A percentile compares a stretch with the other conserved stretches of the same genome.
These are phyloP conservation scores for Chitala chitala DNA, from an alignment of 2,113 vertebrate species.

Conservation along the genomic window DNA sequence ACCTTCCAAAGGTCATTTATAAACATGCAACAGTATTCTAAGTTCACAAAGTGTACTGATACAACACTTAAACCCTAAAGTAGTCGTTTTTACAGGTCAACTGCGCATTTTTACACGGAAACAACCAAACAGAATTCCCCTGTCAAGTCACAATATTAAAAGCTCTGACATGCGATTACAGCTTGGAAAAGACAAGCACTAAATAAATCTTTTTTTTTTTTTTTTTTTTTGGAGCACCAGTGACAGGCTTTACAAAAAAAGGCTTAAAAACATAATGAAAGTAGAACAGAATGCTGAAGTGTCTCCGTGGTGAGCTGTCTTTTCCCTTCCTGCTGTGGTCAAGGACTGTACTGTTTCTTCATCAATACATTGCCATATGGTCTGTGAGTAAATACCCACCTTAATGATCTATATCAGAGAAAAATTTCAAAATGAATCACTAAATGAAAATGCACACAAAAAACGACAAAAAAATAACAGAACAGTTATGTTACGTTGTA, in stretches of 20 bases:
- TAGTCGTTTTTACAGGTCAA: not conserved
- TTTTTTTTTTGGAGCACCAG: too few species aligned
- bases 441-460: not conserved
- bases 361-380: conserved; percentile 4
- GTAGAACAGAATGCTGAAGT: not conserved
- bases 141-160: conserved; percentile 23
- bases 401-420: not conserved
- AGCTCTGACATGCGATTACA: conserved; percentile 22
- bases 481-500: too few species aligned
- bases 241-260: not conserved
- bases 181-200: not conserved
- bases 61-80: too few species aligned
- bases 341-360: not conserved
- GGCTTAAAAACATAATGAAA: conserved; percentile 9
- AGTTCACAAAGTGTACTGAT: too few species aligned
- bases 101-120: conserved; percentile 17
- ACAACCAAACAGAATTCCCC: not conserved
- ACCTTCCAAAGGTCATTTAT: too few species aligned
- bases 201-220: conserved; percentile 14
- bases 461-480: too few species aligned
- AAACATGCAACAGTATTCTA: not conserved
- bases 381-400: not conserved
- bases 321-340: conserved; percentile 5
- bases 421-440: not conserved
- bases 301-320: conserved; percentile 3